Conservation (phyloP, 2,797 vertebrate species). For the Streptopelia turtur region DNA sequence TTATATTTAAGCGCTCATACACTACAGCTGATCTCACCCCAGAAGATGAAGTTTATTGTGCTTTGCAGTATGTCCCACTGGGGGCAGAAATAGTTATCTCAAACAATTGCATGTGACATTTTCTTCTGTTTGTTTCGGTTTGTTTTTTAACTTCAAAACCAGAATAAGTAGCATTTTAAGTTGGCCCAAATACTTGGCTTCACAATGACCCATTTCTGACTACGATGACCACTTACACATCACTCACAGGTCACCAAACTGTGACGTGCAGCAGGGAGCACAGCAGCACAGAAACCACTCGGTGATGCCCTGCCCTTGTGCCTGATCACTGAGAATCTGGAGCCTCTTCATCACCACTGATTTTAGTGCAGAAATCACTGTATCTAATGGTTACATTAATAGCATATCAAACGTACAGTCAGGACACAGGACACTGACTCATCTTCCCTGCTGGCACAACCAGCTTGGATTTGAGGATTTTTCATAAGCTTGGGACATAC, state of each 20-base stretch:
- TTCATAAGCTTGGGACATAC: neutral
- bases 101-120: neutral
- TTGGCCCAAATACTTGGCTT: neutral
- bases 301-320: neutral
- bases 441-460: neutral
- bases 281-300: neutral
- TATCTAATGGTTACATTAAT: neutral
- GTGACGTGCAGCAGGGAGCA: neutral
- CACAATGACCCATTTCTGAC: neutral
- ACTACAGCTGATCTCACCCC: neutral
- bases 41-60: neutral
- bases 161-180: conserved; percentile 22
- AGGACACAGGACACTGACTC: fast-evolving
- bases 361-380: neutral
- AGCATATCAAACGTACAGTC: neutral
- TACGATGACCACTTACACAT: neutral
- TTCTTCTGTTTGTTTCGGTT: neutral
- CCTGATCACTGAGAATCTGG: neutral
- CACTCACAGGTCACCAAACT: neutral
- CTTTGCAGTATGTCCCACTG: neutral
- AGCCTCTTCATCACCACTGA: neutral
- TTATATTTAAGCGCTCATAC: neutral
- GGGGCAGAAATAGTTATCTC: neutral
- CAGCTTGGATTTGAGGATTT: neutral
- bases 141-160: neutral